Conservation (phyloP, 2,113 vertebrate species). For the Amphilophus citrinellus region DNA sequence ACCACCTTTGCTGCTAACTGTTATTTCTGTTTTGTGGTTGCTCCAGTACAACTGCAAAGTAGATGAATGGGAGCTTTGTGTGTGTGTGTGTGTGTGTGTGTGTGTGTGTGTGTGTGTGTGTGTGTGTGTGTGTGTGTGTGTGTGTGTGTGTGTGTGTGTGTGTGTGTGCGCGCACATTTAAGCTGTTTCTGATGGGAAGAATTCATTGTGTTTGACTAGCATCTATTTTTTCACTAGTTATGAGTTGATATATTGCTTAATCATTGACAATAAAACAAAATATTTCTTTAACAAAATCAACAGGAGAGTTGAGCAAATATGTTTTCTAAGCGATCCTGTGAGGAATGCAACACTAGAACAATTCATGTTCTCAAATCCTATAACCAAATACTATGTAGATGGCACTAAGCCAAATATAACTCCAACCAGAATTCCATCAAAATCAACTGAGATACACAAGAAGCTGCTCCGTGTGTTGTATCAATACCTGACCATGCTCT, state of each 20-base stretch:
- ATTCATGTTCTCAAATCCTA: conserved; percentile 9
- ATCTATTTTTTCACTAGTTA: conserved; percentile 18
- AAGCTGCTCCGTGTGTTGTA: conserved; percentile 14
- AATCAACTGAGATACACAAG: conserved; percentile 16
- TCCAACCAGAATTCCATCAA: conserved; percentile 40
- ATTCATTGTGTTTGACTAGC: conserved; percentile 10
- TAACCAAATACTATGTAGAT: conserved; percentile 30
- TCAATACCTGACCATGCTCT: conserved; percentile 8
- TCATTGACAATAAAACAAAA: conserved; percentile 7
- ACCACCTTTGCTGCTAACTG: conserved; percentile 63
- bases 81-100: neutral
- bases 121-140: neutral
- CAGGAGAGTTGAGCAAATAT: neutral
- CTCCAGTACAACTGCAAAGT: conserved; percentile 64
- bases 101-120: neutral
- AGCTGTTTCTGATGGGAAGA: neutral
- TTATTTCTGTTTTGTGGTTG: conserved; percentile 69
- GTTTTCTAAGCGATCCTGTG: neutral
- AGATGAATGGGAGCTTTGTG: conserved; percentile 62
- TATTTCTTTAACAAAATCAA: conserved; percentile 17
- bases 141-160: neutral
- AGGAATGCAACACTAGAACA: neutral
- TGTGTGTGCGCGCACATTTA: neutral
- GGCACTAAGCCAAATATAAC: conserved; percentile 29
- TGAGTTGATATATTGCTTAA: conserved; percentile 20